A percentile compares a stretch with the other conserved stretches of the same genome.
phyloP scores from a whole-genome alignment of 1,140 invertebrate species.

The Hyles vespertilio region DNA sequence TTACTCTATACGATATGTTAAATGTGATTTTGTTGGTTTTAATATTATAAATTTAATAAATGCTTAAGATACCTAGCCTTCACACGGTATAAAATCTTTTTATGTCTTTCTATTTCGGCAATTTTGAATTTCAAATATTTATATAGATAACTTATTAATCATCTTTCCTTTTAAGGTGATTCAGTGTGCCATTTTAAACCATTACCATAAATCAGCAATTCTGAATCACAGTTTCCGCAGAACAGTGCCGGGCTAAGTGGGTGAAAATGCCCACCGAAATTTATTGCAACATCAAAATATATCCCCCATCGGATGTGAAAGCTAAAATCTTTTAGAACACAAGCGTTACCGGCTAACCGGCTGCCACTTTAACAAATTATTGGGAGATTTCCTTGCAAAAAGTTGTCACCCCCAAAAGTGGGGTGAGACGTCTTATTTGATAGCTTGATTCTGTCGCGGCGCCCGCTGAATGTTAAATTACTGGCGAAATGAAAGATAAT shows the following conservation, averaged over 20 bases:
- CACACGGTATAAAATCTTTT: too few relatives aligned
- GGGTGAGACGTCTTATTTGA: slow-evolving; percentile 60
- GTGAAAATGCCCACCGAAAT: slow-evolving; percentile 1
- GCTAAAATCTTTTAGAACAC: slow-evolving; percentile 55
- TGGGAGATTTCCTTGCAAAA: slow-evolving; percentile 63
- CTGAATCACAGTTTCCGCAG: too few relatives aligned
- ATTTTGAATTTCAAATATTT: too few relatives aligned
- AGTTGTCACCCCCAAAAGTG: slow-evolving; percentile 59
- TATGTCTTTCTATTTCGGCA: too few relatives aligned
- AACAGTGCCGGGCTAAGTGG: neutral
- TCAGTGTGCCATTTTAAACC: too few relatives aligned
- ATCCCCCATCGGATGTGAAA: slow-evolving; percentile 36
- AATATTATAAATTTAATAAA: too few relatives aligned
- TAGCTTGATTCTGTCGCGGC: slow-evolving; percentile 66
- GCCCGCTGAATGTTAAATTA: slow-evolving; percentile 70
- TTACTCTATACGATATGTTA: too few relatives aligned
- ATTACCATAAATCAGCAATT: too few relatives aligned
- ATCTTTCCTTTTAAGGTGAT: too few relatives aligned
- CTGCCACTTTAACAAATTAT: slow-evolving; percentile 73
- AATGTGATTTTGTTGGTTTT: too few relatives aligned
- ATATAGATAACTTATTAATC: too few relatives aligned
- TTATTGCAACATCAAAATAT: slow-evolving; percentile 25
- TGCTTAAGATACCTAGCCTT: too few relatives aligned
- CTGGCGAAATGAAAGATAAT: slow-evolving; percentile 73
- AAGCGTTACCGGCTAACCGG: slow-evolving; percentile 66